Evolutionary conservation across 2,113 vertebrate species (phyloP).

Genomic region (Charina bottae): DNA sequence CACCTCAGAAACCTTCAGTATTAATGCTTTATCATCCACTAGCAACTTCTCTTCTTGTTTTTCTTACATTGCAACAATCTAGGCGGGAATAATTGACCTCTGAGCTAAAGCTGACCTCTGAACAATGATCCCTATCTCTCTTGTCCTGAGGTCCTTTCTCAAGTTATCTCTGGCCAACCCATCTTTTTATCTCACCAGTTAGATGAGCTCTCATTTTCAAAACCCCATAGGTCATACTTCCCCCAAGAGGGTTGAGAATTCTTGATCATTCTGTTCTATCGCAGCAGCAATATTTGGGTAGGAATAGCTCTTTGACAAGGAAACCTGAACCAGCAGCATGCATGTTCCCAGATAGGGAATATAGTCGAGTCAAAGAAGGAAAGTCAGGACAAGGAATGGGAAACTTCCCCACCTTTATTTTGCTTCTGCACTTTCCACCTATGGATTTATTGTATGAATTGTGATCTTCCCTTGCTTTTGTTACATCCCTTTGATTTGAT

Average conservation of each 20-base stretch:
- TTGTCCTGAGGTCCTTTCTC: not conserved
- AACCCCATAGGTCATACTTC: not conserved
- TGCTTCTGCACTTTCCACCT: not conserved
- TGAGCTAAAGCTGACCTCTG: not conserved
- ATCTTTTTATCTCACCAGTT: not conserved
- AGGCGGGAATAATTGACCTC: not conserved
- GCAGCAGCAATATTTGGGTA: not conserved
- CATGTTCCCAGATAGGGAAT: not conserved
- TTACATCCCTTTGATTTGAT: not conserved
- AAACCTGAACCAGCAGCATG: not conserved
- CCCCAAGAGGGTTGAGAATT: not conserved
- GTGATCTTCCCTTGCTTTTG: not conserved
- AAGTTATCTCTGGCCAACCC: not conserved
- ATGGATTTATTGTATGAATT: not conserved
- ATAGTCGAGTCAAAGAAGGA: not conserved
- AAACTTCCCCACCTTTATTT: not conserved
- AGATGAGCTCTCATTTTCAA: not conserved
- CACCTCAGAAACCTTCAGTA: too few relatives aligned
- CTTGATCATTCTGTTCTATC: not conserved
- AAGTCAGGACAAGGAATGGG: too few relatives aligned
- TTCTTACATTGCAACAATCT: not conserved
- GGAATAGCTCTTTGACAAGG: not conserved
- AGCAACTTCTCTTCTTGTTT: not conserved
- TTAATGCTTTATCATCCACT: too few relatives aligned
- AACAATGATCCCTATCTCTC: not conserved